Base-by-base conservation (phyloP, 2,113 vertebrate genomes). In the Oostethus manadensis region DNA sequence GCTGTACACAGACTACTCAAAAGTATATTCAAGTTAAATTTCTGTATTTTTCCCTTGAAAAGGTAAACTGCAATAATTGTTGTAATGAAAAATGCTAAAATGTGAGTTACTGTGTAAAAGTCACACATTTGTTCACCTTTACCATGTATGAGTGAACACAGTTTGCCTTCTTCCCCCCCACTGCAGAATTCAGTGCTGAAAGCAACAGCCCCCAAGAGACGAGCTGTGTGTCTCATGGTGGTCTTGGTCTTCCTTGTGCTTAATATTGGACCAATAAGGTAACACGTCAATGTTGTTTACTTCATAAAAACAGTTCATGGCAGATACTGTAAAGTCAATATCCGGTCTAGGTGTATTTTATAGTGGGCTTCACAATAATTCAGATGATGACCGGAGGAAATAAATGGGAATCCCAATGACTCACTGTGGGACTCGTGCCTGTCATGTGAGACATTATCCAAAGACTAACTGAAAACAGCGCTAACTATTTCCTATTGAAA, bases 151-250 rank as follows among this genome's bases (percentile, higher is more conserved):
- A 51, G 16, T 51, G 29, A 18, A 53, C 18, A 9, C 18, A 21
- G 4, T 49, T 8, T 16, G 7, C 13, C 14, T 4, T 29, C 3
- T 10, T 18, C n/a, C 2, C 22, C n/a, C 18, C 18, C 22, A 9
- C 35, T 64, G 53, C 81, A 99, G 96, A 97, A 97, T 71, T 88
- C 92, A 43, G 87, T 84, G 18, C 88, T 98, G 18, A 94, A 91
- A 84, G 73, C 92, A 6, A 89, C 91, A 1, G 89, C 91, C 62
- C 91, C 94, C 0, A 99, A 97, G 86, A 90, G 92, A 66, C 92
- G 91, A 85, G 92, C 91, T 0, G 69, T 98, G 49, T 98, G 93
- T 78, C 92, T 98, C 68, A 93, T 97, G 93, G 89, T 89, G 65
- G 80, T 97, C 48, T 33, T 97, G 84, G 89, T 88, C 48, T 94